These are phyloP conservation scores for Drosophila erecta DNA, from an alignment of 1,140 invertebrate genomes.

Conservation along the genomic window DNA sequence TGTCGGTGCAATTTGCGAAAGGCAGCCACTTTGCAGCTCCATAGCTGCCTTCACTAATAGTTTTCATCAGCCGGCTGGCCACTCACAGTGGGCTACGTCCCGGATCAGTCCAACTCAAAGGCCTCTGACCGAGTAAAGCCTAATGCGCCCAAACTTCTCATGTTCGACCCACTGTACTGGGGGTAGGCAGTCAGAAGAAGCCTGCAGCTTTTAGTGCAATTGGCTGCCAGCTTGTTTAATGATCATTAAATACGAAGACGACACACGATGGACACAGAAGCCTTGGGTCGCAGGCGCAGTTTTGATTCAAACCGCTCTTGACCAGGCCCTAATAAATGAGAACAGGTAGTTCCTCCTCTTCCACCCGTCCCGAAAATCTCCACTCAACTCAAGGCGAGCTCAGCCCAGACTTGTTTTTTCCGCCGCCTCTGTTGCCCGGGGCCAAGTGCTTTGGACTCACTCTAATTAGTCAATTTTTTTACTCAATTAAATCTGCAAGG, in stretches of 20 bases:
- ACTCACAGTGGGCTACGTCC: slow-evolving; percentile 9
- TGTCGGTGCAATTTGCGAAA: slow-evolving; percentile 77
- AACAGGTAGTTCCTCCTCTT: slow-evolving; percentile 57
- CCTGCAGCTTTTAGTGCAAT: slow-evolving; percentile 79
- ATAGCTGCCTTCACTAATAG: slow-evolving; percentile 63
- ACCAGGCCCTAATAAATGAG: slow-evolving; percentile 81
- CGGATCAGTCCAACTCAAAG: neutral
- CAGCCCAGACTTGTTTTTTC: slow-evolving; percentile 63
- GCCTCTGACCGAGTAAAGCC: no score
- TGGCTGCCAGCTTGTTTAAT: slow-evolving; percentile 80
- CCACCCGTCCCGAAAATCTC: neutral
- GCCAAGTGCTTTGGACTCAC: slow-evolving; percentile 74
- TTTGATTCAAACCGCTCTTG: slow-evolving; percentile 81
- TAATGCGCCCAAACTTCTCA: neutral
- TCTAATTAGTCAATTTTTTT: slow-evolving; percentile 82
- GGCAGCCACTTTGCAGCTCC: slow-evolving; percentile 70
- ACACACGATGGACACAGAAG: slow-evolving; percentile 57
- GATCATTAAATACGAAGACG: slow-evolving; percentile 81
- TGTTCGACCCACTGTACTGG: slow-evolving; percentile 11
- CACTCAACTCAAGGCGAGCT: slow-evolving; percentile 12
- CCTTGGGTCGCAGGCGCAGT: slow-evolving; percentile 42
- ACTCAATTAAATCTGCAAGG: slow-evolving; percentile 78
- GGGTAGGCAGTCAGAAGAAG: slow-evolving; percentile 22
- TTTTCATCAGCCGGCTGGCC: slow-evolving; percentile 72
- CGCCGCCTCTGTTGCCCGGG: slow-evolving; percentile 57